phyloP scores from a whole-genome alignment of 2,113 vertebrate genomes.

The Laticauda laticaudata region DNA sequence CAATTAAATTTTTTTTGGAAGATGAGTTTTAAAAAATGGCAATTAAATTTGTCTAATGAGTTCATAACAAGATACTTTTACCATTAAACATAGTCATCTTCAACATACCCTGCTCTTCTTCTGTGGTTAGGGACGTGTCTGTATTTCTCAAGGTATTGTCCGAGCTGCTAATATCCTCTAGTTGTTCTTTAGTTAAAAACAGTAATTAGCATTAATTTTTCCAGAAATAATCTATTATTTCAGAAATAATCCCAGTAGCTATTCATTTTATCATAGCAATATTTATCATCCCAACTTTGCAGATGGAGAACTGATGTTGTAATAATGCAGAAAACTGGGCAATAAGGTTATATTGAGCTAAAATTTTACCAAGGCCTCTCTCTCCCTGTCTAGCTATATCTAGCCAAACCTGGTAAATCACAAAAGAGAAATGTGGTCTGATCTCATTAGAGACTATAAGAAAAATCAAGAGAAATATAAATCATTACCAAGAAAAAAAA shows the following conservation, averaged over 20 bases:
- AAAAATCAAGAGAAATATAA: background rate
- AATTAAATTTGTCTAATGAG: background rate
- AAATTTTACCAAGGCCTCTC: background rate
- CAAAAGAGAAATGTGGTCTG: background rate
- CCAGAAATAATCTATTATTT: background rate
- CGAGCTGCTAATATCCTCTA: conserved; percentile 1
- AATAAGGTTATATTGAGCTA: background rate
- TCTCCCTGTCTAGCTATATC: background rate
- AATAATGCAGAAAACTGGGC: background rate
- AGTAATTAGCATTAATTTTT: background rate
- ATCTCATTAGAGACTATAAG: background rate
- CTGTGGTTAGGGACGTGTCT: conserved; percentile 20
- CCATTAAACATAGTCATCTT: background rate
- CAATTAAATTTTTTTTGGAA: background rate
- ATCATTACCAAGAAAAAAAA: background rate
- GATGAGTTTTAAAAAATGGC: background rate
- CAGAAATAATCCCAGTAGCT: background rate
- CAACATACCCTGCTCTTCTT: conserved; percentile 26
- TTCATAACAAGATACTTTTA: conserved; percentile 9
- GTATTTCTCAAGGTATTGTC: background rate
- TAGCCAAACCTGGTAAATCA: background rate
- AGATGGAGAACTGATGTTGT: background rate
- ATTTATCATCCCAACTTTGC: too few species aligned
- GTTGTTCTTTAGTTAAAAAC: conserved; percentile 24
- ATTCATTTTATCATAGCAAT: background rate